Evolutionary conservation across 2,888 invertebrate genomes (phyloP).

Genomic region (Athrips mouffetella): DNA sequence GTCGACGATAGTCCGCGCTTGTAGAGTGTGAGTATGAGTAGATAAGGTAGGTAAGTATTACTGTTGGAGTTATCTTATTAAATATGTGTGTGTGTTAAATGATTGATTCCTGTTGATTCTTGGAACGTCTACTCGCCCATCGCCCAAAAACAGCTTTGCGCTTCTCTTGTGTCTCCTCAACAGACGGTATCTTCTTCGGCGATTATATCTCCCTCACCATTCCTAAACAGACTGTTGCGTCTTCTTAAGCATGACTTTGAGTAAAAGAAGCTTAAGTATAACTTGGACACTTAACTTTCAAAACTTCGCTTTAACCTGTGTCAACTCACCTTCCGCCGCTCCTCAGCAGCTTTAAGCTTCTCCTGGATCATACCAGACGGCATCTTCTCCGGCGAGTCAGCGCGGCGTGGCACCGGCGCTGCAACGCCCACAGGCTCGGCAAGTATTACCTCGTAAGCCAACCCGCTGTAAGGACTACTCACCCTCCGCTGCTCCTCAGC

Average conservation of each 20-base stretch:
- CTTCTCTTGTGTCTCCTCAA: slow-evolving; percentile 94
- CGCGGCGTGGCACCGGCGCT: slow-evolving; percentile 81
- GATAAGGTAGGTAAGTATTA: too few species aligned
- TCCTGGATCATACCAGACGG: slow-evolving; percentile 93
- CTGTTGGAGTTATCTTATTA: too few species aligned
- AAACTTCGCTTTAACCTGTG: too few species aligned
- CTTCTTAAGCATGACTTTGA: too few species aligned
- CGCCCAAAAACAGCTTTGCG: slow-evolving; percentile 95
- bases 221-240: too few species aligned
- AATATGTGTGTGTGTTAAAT: too few species aligned
- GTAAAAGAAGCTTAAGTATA: too few species aligned
- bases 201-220: too few species aligned
- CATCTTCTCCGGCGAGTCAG: slow-evolving; percentile 83
- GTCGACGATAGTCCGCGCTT: too few species aligned
- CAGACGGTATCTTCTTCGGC: slow-evolving; percentile 85
- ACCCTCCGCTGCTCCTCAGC: slow-evolving; percentile 96
- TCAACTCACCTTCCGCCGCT: slow-evolving; percentile 90
- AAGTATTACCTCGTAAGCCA: slow-evolving; percentile 94
- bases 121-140: slow-evolving; percentile 86
- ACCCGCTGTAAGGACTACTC: slow-evolving; percentile 83
- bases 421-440: slow-evolving; percentile 88
- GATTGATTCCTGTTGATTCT: too few species aligned
- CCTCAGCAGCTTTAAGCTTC: slow-evolving; percentile 95
- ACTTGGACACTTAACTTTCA: too few species aligned
- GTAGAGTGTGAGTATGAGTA: too few species aligned